Evolutionary conservation across 1,140 invertebrate species (phyloP), one percentile per base, ranked within the genome.

Genomic region (Ectropis grisescens): DNA sequence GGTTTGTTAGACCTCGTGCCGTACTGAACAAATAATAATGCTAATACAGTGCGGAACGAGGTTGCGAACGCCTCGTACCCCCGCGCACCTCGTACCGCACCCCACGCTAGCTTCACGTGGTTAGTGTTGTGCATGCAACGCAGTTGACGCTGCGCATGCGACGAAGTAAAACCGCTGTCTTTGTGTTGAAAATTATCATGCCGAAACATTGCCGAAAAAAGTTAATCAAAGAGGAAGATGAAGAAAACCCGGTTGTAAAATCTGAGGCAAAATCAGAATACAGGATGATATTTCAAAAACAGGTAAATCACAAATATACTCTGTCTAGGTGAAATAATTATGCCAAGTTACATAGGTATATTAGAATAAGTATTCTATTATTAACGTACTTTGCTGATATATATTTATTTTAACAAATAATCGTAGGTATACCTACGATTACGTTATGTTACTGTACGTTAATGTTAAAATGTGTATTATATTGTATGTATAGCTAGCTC

Each of bases 81-180:
- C 41, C 33, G 41, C 26, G 23, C 31, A 44, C 41, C 41, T 44
- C 35, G 35, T 44, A 38, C 26, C 41, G 34, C 41, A 37, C 29
- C 24, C 40, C 25, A 33, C 40, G 33, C 40, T 42, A 35, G 40
- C 14, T 41, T 35, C 36, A 22, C n/a, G 19, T 22, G 19, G 22
- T 37, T 37, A 37, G 29, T 37, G 36, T 31, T 37, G 19, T 37
- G 37, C n/a, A n/a, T n/a, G n/a, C 39, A 22, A 22, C 4, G 9
- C 19, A 22, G 4, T 22, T 4, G 9, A 22, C 13, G 32, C 32
- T 35, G 15, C 15, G 2, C 7, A 4, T 9, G 19, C 19, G 19
- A 9, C 19, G 19, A 22, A 5, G 9, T 22, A 22, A 22, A n/a
- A n/a, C n/a, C n/a, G n/a, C n/a, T n/a, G n/a, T n/a, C n/a, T n/a